Percentiles rank a stretch among this genome's conserved stretches.
Conservation (phyloP, 1,140 invertebrate species). For the Trichogramma pretiosum region DNA sequence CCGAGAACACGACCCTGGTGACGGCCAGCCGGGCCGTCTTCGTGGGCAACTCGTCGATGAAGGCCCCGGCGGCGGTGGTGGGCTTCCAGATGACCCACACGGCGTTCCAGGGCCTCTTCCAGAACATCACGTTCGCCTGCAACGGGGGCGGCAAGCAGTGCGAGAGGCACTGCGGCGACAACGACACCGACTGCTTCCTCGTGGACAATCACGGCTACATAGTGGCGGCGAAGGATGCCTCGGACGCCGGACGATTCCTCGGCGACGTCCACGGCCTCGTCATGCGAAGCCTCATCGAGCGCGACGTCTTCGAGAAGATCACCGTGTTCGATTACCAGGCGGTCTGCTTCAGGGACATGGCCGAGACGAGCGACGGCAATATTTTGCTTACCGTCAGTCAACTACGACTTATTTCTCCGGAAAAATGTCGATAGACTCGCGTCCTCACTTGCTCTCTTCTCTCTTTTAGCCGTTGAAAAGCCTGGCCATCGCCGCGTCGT, state of each 20-base stretch:
- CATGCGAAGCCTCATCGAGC: constrained; percentile 68
- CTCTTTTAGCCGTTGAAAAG: constrained; percentile 40
- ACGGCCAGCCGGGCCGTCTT: constrained; percentile 85
- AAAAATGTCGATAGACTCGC: neutral
- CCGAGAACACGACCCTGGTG: constrained; percentile 61
- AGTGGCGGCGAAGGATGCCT: constrained; percentile 54
- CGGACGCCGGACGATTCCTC: constrained; percentile 72
- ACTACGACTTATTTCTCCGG: neutral
- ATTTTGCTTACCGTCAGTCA: constrained; percentile 54
- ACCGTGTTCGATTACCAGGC: constrained; percentile 83
- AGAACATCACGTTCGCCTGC: constrained; percentile 56
- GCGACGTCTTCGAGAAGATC: constrained; percentile 68
- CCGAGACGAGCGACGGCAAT: constrained; percentile 51
- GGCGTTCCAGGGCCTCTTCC: constrained; percentile 64
- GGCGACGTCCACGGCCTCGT: constrained; percentile 69
- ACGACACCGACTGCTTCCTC: constrained; percentile 72
- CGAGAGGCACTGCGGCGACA: constrained; percentile 58
- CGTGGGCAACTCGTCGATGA: constrained; percentile 40
- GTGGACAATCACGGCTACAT: constrained; percentile 87
- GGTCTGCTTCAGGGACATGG: constrained; percentile 64
- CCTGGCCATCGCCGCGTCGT: constrained; percentile 36
- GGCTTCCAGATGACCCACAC: constrained; percentile 80
- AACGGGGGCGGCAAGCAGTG: constrained; percentile 37
- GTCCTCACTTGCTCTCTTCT: neutral
- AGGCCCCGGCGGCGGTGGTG: constrained; percentile 82